Evolutionary conservation across 2,888 invertebrate genomes (phyloP), one percentile per base, ranked within the genome.

Genomic region (Eristalis pertinax): DNA sequence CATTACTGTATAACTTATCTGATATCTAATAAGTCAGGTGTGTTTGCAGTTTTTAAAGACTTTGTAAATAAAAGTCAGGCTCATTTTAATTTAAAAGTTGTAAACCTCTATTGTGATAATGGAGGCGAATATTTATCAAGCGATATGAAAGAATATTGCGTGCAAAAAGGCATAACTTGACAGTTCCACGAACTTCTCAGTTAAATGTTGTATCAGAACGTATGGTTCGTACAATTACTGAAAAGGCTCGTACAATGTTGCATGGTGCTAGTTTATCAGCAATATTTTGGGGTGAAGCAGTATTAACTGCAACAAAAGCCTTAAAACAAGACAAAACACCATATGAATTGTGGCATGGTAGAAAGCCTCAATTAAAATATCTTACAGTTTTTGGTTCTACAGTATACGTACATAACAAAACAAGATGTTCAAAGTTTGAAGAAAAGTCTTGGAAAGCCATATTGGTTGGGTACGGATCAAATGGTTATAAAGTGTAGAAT

Each of bases 121-220:
- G 90, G 91, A 7, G 74, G 90, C 19, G 91, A 91, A 84, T 91
- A 91, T 89, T 82, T 90, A 72, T 90, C 90, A 90, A 10, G n/a
- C n/a, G n/a, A n/a, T n/a, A n/a, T n/a, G n/a, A n/a, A n/a, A n/a
- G n/a, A n/a, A n/a, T n/a, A n/a, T n/a, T n/a, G n/a, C n/a, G n/a
- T n/a, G n/a, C n/a, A n/a, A n/a, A n/a, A n/a, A n/a, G n/a, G n/a
- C n/a, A 90, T 91, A 58, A 92, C 90, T 90, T 91, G 50, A 92
- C 92, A 64, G 91, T 92, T 70, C 91, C 92, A 64, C 84, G 89
- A 76, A 92, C 92, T 26, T 92, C 92, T 60, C 91, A 92, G 87
- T 90, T 90, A 89, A 93, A 92, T 90, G 91, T 91, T 80, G 90
- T 92, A 15, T 88, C 91, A 24, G 92, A 92, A 84, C 89, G 91